Base-by-base conservation (phyloP, 2,113 vertebrate genomes). In the Podiceps cristatus region DNA sequence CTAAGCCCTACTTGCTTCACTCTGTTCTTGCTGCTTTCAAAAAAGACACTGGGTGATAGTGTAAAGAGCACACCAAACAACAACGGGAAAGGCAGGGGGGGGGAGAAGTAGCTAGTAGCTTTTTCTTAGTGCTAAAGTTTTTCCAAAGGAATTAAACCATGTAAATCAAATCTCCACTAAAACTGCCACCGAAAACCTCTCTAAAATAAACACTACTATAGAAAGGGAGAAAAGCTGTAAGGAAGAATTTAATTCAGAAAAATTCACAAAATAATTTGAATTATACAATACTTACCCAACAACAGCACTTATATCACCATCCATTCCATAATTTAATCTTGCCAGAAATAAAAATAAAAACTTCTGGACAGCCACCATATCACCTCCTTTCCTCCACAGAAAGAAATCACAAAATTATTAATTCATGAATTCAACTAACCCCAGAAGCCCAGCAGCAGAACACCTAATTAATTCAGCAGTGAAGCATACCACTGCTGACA, bases 381-480 rank as follows among this genome's bases (percentile, higher is more conserved):
- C 50, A 56, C 44, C 45, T 79, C 77, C 59, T 29, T 16, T 85
- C 79, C 27, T 76, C 33, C 40, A 47, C 42, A 63, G 64, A 86
- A 85, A 37, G 37, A 37, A 37, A 96, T 86, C 25, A 88, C 79
- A 56, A 75, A 50, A 66, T 93, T 67, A 77, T 49, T 97, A 87
- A 97, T 93, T 96, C 86, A 95, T 88, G 4, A 95, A 91, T 86
- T 87, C 77, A 92, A 8, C 81, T 86, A 75, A 80, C 47, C 58
- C 56, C 44, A 55, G 0, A 18, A 87, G 45, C 24, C 47, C 60
- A 79, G 35, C 1, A 90, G 80, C 45, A 88, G 78, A 91, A 92
- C 25, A 16, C 25, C 58, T 83, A 90, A 97, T 96, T 97, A 96
- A 97, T 89, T 96, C 6, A 92, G 89, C 90, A 96, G 49, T 17